Percentiles rank a stretch among this genome's conserved stretches.
Conservation (phyloP, 2,113 vertebrate genomes). For the Lonchura striata region DNA sequence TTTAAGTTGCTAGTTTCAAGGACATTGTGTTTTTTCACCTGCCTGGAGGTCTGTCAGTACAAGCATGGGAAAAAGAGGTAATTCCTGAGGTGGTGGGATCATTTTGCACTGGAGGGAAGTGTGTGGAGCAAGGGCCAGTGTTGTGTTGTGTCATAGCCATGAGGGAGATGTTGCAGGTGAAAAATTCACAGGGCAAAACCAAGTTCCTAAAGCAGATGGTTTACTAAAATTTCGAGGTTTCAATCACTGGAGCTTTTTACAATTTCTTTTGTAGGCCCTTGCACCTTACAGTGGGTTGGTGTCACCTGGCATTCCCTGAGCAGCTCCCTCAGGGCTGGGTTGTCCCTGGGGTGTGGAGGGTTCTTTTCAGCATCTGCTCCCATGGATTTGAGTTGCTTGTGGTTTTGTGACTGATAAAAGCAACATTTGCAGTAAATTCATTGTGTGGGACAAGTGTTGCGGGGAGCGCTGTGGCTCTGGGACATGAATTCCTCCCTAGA, state of each 20-base stretch:
- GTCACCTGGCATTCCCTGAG: background rate
- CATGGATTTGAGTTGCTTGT: background rate
- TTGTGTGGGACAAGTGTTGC: background rate
- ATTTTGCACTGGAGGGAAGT: background rate
- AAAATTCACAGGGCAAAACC: background rate
- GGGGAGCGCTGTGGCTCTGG: background rate
- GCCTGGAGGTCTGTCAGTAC: background rate
- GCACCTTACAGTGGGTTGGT: background rate
- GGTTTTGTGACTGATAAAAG: background rate
- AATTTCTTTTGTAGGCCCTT: background rate
- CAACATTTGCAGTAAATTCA: background rate
- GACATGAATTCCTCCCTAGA: background rate
- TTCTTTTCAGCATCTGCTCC: background rate
- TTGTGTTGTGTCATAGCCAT: background rate
- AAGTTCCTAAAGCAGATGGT: background rate
- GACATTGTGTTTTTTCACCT: background rate
- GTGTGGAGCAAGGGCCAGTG: accelerated
- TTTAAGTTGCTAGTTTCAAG: background rate
- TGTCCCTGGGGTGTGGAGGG: background rate
- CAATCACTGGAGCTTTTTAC: background rate
- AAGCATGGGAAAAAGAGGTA: background rate
- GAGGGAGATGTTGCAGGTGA: background rate
- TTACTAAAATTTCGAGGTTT: background rate
- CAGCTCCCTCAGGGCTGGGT: background rate
- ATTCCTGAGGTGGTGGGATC: background rate